Conservation (phyloP, 2,113 vertebrate genomes). For the Empidonax alnorum region DNA sequence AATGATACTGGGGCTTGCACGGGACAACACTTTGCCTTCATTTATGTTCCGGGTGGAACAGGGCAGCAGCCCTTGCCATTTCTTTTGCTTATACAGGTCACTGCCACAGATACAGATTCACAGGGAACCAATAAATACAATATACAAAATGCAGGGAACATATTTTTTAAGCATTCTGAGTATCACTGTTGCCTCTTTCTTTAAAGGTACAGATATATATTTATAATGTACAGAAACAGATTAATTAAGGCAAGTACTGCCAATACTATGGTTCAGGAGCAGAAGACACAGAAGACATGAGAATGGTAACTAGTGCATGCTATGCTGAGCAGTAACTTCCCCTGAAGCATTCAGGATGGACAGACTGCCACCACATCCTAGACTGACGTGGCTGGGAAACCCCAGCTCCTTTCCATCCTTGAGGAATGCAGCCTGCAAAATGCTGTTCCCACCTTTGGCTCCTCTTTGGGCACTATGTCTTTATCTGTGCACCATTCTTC, state of each 20-base stretch:
- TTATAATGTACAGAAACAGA: not conserved
- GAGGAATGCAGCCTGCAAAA: not conserved
- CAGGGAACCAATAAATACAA: not conserved
- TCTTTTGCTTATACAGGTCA: not conserved
- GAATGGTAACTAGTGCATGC: not conserved
- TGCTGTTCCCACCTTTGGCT: not conserved
- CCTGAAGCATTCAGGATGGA: not conserved
- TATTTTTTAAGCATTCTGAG: not conserved
- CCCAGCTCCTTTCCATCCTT: not conserved
- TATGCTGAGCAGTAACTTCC: not conserved
- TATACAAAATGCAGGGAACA: not conserved
- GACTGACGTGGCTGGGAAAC: not conserved
- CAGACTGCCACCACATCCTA: not conserved
- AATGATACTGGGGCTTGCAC: not conserved
- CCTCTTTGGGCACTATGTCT: not conserved
- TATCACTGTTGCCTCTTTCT: not conserved
- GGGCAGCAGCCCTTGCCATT: not conserved
- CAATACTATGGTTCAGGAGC: not conserved
- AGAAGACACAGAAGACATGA: not conserved
- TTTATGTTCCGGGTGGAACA: not conserved
- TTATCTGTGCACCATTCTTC: not conserved
- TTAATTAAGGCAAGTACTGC: not conserved
- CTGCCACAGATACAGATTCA: not conserved
- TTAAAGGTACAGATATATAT: not conserved
- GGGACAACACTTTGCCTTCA: not conserved